phyloP scores from a whole-genome alignment of 2,113 vertebrate species.

The Phylloscopus trochilus region DNA sequence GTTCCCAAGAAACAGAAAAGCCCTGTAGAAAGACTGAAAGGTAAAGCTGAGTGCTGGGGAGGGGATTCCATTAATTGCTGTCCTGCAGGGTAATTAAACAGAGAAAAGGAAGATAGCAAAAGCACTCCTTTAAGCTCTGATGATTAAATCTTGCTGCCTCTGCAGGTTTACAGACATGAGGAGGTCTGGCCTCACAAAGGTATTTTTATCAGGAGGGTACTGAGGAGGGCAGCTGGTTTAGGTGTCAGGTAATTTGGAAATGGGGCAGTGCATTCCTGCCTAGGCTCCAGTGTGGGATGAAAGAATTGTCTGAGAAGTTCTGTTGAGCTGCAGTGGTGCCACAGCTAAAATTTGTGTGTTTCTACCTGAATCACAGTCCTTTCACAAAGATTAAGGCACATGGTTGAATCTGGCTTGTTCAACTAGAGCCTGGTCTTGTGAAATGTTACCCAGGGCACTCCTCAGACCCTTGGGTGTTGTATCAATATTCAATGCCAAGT shows the following conservation, averaged over 20 bases:
- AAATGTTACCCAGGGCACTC: neutral
- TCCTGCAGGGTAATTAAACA: conserved; percentile 17
- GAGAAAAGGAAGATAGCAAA: neutral
- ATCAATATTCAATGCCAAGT: neutral
- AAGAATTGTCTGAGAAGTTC: neutral
- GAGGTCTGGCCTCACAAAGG: neutral
- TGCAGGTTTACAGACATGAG: neutral
- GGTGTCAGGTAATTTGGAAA: neutral
- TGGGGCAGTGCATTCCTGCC: neutral
- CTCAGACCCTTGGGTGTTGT: rapidly evolving
- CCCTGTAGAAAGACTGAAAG: neutral
- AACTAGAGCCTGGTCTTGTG: neutral
- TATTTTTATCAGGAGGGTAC: neutral
- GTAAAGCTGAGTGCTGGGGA: neutral
- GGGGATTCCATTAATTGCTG: neutral
- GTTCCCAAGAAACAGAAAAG: neutral
- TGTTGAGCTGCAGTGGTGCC: neutral
- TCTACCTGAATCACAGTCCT: neutral
- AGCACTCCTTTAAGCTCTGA: neutral
- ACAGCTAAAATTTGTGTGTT: neutral
- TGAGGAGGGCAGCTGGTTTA: neutral
- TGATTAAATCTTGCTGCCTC: neutral
- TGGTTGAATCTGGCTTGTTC: neutral
- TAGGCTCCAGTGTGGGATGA: neutral
- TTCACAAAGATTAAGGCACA: neutral